Percentiles rank a stretch among this genome's conserved stretches.
These are phyloP conservation scores for Mesorhabditis belari DNA, from an alignment of 2,888 invertebrate species.

Conservation along the genomic window DNA sequence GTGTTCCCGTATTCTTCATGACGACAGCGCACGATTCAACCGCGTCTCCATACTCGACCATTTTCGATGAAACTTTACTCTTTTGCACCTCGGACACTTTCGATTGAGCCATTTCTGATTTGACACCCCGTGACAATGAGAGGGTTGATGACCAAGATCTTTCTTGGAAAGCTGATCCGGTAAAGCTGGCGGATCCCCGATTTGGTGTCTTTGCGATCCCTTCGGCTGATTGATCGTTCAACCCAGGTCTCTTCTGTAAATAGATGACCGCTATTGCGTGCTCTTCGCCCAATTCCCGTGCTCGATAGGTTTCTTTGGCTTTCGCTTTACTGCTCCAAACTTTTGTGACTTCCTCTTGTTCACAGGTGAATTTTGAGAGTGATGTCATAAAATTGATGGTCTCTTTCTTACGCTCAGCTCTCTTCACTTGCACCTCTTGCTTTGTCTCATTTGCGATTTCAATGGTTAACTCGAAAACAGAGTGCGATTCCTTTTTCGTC, in stretches of 20 bases:
- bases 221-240: neutral
- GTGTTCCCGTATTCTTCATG: slow-evolving; percentile 43
- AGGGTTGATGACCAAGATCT: neutral
- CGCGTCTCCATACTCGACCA: slow-evolving; percentile 31
- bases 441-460: slow-evolving; percentile 29
- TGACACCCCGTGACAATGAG: neutral
- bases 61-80: slow-evolving; percentile 3
- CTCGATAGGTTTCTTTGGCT: slow-evolving; percentile 4
- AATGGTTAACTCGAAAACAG: slow-evolving; percentile 43
- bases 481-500: slow-evolving; percentile 44
- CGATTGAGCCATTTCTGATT: neutral
- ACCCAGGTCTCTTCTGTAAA: slow-evolving; percentile 23
- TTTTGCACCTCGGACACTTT: slow-evolving; percentile 1
- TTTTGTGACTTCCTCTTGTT: slow-evolving; percentile 1
- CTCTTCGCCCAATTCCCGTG: slow-evolving; percentile 13
- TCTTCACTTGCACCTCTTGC: slow-evolving; percentile 4
- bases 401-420: slow-evolving; percentile 24
- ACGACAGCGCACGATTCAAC: slow-evolving; percentile 47
- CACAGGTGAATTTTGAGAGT: slow-evolving; percentile 6
- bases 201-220: neutral
- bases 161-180: neutral
- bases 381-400: slow-evolving; percentile 18
- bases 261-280: slow-evolving; percentile 27
- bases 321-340: neutral
- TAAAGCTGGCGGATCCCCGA: neutral